These are phyloP conservation scores for Smutsia temminckii DNA, from an alignment of 2,797 vertebrate genomes.

Conservation along the genomic window DNA sequence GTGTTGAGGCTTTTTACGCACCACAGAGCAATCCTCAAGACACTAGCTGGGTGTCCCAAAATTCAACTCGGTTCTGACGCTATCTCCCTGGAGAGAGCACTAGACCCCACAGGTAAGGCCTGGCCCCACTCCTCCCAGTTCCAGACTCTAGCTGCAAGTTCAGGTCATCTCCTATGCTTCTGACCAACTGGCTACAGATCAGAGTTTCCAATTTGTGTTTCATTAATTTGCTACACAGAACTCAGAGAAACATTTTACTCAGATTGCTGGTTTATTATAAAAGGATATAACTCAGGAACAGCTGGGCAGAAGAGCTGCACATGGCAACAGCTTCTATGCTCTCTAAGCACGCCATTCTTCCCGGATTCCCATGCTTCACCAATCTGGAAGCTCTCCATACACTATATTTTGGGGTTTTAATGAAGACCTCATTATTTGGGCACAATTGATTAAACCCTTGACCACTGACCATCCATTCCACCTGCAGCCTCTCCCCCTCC, in stretches of 20 bases:
- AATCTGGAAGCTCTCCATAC: not conserved
- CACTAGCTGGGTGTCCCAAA: not conserved
- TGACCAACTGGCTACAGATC: not conserved
- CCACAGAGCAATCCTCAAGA: not conserved
- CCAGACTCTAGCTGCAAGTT: not conserved
- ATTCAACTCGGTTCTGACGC: not conserved
- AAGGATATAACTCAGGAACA: not conserved
- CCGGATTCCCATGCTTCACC: accelerated
- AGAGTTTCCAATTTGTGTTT: not conserved
- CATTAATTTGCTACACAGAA: not conserved
- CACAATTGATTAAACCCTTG: not conserved
- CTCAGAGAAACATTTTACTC: not conserved
- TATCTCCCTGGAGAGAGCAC: not conserved
- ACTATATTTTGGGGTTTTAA: not conserved
- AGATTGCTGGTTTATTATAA: not conserved
- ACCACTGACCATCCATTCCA: not conserved
- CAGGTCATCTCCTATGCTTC: not conserved
- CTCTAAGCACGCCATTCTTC: accelerated
- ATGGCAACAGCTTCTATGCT: not conserved
- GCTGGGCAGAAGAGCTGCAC: not conserved
- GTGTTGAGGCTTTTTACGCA: not conserved
- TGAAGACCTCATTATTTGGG: not conserved
- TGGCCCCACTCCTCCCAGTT: not conserved
- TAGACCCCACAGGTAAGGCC: not conserved
- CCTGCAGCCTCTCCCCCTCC: not conserved